phyloP scores from a whole-genome alignment of 2,797 vertebrate species.

The Prunella strophiata region DNA sequence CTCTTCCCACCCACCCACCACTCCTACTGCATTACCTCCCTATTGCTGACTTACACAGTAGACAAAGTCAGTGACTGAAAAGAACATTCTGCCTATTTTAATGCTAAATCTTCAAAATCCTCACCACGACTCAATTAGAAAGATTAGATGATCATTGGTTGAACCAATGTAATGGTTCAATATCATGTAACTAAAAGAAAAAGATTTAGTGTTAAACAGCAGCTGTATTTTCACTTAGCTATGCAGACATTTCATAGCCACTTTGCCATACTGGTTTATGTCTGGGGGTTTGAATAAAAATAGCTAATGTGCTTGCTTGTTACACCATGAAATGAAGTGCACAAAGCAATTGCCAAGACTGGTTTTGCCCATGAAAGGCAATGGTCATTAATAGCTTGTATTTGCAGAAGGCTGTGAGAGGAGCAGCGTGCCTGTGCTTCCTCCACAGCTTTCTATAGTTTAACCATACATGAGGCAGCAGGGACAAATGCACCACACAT shows the following conservation, averaged over 20 bases:
- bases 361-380: constrained; percentile 44
- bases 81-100: not conserved
- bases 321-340: constrained; percentile 25
- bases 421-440: not conserved
- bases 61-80: not conserved
- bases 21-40: not conserved
- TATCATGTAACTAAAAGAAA: not conserved
- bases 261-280: not conserved
- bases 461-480: not conserved
- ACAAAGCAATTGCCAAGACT: constrained; percentile 27
- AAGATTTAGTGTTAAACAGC: not conserved
- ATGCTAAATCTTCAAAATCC: constrained; percentile 5
- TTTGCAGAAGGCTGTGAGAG: constrained; percentile 16
- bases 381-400: constrained; percentile 33
- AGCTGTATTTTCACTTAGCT: constrained; percentile 24
- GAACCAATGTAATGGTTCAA: not conserved
- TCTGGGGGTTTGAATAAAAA: constrained; percentile 48
- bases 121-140: not conserved
- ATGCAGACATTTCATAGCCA: constrained; percentile 21
- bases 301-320: constrained; percentile 20
- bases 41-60: not conserved
- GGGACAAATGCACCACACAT: not conserved
- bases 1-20: not conserved
- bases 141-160: not conserved
- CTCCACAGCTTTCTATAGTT: not conserved